Conservation (phyloP, 2,888 invertebrate genomes). For the Dynastes hyllus region DNA sequence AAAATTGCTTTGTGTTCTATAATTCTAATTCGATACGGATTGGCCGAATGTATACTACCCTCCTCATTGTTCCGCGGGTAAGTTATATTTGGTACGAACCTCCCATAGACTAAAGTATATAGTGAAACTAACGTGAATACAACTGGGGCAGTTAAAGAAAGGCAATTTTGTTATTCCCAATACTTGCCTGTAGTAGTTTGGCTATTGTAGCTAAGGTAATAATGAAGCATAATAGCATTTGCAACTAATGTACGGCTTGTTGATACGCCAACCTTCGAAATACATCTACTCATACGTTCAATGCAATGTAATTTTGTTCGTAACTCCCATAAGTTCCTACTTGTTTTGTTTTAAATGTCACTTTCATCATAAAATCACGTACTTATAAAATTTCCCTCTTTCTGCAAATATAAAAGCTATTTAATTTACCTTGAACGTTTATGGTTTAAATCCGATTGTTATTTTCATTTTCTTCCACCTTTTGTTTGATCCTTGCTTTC, state of each 20-base stretch:
- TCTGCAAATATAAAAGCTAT: too few species aligned
- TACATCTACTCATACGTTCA: too few species aligned
- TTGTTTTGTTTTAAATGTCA: too few species aligned
- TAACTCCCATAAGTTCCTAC: too few species aligned
- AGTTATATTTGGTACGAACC: neutral
- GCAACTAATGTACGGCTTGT: neutral
- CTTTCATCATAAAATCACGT: too few species aligned
- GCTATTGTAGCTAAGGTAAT: neutral
- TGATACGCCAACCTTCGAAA: too few species aligned
- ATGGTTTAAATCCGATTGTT: too few species aligned
- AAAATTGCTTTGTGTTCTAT: slow-evolving; percentile 64
- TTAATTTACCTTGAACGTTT: too few species aligned
- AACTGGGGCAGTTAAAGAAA: neutral
- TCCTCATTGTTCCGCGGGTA: slow-evolving; percentile 37
- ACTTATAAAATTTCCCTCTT: too few species aligned
- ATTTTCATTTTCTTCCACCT: too few species aligned
- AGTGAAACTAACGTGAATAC: neutral
- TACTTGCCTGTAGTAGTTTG: neutral
- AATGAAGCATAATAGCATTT: neutral
- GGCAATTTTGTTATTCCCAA: neutral
- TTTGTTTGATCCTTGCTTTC: too few species aligned
- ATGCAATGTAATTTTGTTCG: too few species aligned
- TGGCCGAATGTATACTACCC: slow-evolving; percentile 51
- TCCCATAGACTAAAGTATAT: slow-evolving; percentile 22
- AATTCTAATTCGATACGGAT: slow-evolving; percentile 64